Evolutionary conservation across 2,888 invertebrate species (phyloP), one percentile per base, ranked within the genome.

Genomic region (Apoda limacodes): DNA sequence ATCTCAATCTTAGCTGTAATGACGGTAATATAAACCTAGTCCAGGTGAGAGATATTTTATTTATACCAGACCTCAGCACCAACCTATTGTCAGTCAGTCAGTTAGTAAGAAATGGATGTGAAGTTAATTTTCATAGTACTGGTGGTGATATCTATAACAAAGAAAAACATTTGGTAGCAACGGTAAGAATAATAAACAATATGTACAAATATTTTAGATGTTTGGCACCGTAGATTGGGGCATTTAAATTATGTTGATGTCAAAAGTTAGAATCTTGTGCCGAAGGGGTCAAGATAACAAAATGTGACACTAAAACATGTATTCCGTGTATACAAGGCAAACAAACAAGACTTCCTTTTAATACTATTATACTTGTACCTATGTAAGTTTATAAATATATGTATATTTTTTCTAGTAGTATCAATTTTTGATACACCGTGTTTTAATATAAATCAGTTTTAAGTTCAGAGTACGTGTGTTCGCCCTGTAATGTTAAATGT

Each of bases 41-140:
- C 11, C 40, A 49, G 21, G 28, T 54, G 6, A 43, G 28, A 19
- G 32, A 52, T 42, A 45, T 50, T 17, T 30, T 50, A 4, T 45
- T 32, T 44, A 40, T 50, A n/a, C 49, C 48, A 21, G 39, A 26
- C 3, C 19, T 50, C 10, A 43, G 47, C 12, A 37, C 37, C 1
- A 46, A 48, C 15, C 25, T 49, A 5, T 25, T 49, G 0, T 51
- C 49, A 25, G 46, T 49, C 1, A 43, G 48, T 22, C 23, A 37
- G 5, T 42, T 52, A 3, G 35, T 36, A 2, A 41, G 39, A 5
- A 43, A 9, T 43, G 41, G 40, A 1, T 32, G 17, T 30, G 37
- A 39, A 5, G 30, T 42, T 11, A 34, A 2, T 9, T 50, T 50
- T 19, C 33, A 29, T 28, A 26, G 36, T 1, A 35, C 30, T 5